Evolutionary conservation across 1,140 invertebrate species (phyloP).

Genomic region (Chironomus striatipennis): DNA sequence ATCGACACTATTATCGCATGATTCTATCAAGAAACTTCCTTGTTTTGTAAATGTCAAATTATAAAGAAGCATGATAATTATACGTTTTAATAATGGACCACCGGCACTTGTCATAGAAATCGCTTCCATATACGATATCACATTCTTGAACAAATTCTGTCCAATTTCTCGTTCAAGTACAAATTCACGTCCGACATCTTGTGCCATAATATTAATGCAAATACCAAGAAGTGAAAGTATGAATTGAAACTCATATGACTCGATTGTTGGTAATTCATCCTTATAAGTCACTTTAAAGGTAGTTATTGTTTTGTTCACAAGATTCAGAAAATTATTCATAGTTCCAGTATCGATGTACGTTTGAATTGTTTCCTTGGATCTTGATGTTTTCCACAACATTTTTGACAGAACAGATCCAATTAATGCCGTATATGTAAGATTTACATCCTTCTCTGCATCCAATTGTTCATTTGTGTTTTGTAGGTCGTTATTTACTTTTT

Average conservation of each 20-base stretch:
- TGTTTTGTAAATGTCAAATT: neutral
- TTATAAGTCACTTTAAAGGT: neutral
- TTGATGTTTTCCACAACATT: conserved; percentile 15
- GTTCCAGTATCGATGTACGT: neutral
- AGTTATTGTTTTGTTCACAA: neutral
- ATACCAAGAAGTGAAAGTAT: neutral
- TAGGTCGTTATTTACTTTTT: too few relatives aligned
- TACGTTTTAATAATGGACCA: neutral
- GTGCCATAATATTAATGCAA: neutral
- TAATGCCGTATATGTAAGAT: neutral
- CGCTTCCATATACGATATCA: neutral
- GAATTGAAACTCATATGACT: neutral
- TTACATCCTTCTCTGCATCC: too few relatives aligned
- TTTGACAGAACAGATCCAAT: neutral
- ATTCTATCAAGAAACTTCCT: neutral
- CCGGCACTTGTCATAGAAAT: neutral
- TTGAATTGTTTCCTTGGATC: neutral
- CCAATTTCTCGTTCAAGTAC: neutral
- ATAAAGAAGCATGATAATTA: neutral
- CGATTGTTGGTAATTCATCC: neutral
- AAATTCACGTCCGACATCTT: neutral
- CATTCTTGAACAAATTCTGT: neutral
- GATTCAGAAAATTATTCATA: neutral
- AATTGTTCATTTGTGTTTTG: too few relatives aligned
- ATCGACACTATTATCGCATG: neutral